A percentile compares a stretch with the other conserved stretches of the same genome.
phyloP scores from a whole-genome alignment of 2,888 invertebrate genomes.

The Eilema griseolum region DNA sequence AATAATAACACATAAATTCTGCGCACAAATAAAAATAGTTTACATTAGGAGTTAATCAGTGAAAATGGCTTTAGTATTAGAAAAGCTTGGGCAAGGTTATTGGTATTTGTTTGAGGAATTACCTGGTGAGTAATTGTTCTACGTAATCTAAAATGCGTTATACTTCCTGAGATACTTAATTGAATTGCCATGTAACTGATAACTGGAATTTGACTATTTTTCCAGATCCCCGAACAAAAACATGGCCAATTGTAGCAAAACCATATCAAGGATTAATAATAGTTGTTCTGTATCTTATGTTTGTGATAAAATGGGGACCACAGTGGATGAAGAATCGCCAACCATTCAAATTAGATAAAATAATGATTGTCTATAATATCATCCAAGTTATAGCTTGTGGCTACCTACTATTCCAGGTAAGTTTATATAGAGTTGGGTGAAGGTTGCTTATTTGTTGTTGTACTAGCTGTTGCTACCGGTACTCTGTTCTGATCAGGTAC shows the following conservation, averaged over 20 bases:
- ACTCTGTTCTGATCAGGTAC: no score
- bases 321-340: constrained; percentile 89
- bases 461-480: no score
- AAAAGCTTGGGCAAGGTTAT: constrained; percentile 66
- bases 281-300: constrained; percentile 88
- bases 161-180: no score
- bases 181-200: no score
- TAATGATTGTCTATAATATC: constrained; percentile 90
- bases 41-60: not conserved
- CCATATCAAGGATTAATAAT: constrained; percentile 88
- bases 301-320: constrained; percentile 91
- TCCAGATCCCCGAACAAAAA: constrained; percentile 89
- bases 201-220: constrained; percentile 26
- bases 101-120: constrained; percentile 69
- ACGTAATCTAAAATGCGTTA: no score
- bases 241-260: constrained; percentile 89
- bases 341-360: constrained; percentile 88
- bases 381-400: constrained; percentile 88
- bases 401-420: constrained; percentile 85
- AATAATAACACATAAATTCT: not conserved
- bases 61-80: constrained; percentile 74
- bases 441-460: no score
- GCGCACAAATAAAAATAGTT: not conserved
- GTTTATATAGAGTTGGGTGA: constrained; percentile 31
- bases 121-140: constrained; percentile 63